phyloP scores from a whole-genome alignment of 2,113 vertebrate genomes.

The Burhinus oedicnemus region DNA sequence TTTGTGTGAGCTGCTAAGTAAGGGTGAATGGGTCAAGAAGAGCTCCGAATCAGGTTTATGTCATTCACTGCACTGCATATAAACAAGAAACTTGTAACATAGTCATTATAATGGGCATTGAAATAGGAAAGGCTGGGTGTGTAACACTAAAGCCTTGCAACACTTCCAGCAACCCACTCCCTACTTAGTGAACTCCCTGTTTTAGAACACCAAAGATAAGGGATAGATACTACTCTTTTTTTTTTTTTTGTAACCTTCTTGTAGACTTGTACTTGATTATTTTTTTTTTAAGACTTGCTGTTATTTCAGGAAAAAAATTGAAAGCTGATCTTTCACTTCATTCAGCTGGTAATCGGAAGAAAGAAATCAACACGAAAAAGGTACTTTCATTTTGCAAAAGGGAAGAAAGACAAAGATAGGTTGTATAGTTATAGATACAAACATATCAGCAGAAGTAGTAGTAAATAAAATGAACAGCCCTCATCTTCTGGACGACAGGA shows the following conservation, averaged over 20 bases:
- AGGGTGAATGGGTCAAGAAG: constrained; percentile 75
- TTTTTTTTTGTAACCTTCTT: constrained; percentile 63
- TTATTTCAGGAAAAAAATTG: constrained; percentile 70
- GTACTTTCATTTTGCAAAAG: constrained; percentile 74
- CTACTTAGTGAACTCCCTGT: constrained; percentile 73
- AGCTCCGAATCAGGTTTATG: constrained; percentile 72
- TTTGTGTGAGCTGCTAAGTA: constrained; percentile 79
- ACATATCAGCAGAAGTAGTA: constrained; percentile 63
- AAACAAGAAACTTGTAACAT: constrained; percentile 67
- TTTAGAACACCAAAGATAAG: constrained; percentile 87
- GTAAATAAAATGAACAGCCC: constrained; percentile 23
- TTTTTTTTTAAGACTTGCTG: constrained; percentile 60
- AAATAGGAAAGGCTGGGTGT: constrained; percentile 66
- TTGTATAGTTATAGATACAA: constrained; percentile 61
- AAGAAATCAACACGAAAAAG: constrained; percentile 58
- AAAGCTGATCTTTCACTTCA: constrained; percentile 74
- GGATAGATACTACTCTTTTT: constrained; percentile 70
- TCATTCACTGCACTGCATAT: constrained; percentile 78
- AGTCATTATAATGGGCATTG: constrained; percentile 72
- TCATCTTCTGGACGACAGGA: constrained; percentile 28
- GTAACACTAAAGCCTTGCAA: constrained; percentile 54
- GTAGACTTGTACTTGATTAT: constrained; percentile 78
- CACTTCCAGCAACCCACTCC: constrained; percentile 64
- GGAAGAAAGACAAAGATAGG: constrained; percentile 73
- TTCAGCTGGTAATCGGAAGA: constrained; percentile 63